Conservation (phyloP, 2,888 invertebrate genomes). For the Priocnemis perturbator region DNA sequence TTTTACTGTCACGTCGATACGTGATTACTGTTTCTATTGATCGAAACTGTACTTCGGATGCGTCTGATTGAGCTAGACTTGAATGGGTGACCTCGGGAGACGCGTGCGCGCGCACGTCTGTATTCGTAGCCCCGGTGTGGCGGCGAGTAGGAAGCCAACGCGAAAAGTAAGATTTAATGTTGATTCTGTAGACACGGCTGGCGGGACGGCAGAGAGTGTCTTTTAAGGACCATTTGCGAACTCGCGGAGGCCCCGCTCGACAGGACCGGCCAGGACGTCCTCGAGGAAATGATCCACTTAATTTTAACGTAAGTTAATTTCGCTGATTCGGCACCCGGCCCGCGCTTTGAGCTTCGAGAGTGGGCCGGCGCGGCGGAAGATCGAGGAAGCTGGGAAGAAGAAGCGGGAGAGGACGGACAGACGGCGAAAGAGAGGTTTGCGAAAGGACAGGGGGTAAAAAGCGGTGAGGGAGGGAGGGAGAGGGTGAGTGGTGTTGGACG, state of each 20-base stretch:
- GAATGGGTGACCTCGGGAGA: too few species aligned
- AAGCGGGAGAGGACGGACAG: too few species aligned
- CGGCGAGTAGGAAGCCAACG: background rate
- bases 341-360: conserved; percentile 22
- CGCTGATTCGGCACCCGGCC: conserved; percentile 35
- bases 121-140: background rate
- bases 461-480: too few species aligned
- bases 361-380: background rate
- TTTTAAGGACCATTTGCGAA: conserved; percentile 83
- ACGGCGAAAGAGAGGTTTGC: too few species aligned
- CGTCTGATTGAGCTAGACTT: too few species aligned
- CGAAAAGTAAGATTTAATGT: conserved; percentile 47
- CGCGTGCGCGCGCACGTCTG: background rate
- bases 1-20: too few species aligned
- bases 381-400: background rate
- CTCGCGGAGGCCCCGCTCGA: conserved; percentile 78
- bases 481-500: too few species aligned
- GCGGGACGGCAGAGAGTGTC: conserved; percentile 78
- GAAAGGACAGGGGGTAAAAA: too few species aligned
- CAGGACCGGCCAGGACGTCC: conserved; percentile 79
- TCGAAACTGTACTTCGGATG: too few species aligned
- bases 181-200: conserved; percentile 77
- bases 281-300: conserved; percentile 82
- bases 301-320: conserved; percentile 81
- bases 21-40: background rate